phyloP scores from a whole-genome alignment of 37 sponge, comb jelly and placozoan species.

The Geodia barretti region DNA sequence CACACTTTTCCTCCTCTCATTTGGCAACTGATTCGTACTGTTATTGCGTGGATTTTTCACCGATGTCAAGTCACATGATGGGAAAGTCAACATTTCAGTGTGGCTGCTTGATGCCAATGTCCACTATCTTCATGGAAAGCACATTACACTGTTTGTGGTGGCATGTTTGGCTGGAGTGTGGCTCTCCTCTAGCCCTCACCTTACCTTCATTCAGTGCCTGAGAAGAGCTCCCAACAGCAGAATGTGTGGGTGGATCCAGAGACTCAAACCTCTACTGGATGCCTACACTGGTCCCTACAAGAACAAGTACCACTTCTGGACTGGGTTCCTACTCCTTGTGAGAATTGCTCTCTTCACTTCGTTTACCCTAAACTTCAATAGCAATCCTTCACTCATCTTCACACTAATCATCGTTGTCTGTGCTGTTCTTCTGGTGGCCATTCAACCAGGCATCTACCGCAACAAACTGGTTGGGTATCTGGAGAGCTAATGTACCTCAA shows the following conservation, averaged over 20 bases:
- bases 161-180: neutral
- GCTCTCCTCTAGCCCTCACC: neutral
- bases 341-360: neutral
- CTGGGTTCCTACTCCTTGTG: slow-evolving; percentile 14
- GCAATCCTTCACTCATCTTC: neutral
- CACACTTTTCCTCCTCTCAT: slow-evolving; percentile 30
- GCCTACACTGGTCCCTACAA: slow-evolving; percentile 24
- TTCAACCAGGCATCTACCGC: neutral
- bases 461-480: neutral
- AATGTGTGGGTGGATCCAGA: neutral
- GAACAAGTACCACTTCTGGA: slow-evolving; percentile 23
- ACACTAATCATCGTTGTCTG: neutral
- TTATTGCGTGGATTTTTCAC: slow-evolving; percentile 1
- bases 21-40: slow-evolving; percentile 25
- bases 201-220: slow-evolving; percentile 12
- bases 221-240: neutral
- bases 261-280: slow-evolving; percentile 20
- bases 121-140: slow-evolving; percentile 15
- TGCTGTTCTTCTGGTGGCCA: neutral
- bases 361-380: neutral
- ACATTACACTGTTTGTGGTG: slow-evolving; percentile 16
- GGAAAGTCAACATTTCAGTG: neutral
- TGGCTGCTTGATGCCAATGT: slow-evolving; percentile 39
- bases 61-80: neutral
- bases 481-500: neutral